Percentiles rank a stretch among this genome's conserved stretches.
phyloP scores from a whole-genome alignment of 2,113 vertebrate genomes.

The Leptobrachium ailaonicum region DNA sequence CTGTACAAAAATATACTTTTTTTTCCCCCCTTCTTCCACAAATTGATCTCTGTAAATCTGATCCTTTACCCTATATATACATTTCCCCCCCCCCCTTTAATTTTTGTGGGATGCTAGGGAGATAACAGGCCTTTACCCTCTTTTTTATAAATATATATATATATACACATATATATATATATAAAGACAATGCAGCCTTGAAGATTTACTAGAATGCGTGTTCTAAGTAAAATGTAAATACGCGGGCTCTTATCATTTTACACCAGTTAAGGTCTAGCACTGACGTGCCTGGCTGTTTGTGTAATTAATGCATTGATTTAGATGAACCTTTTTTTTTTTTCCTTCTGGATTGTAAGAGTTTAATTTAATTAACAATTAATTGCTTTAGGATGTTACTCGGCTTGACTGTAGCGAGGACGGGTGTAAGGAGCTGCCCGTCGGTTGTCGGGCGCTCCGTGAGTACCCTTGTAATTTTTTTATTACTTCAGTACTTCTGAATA shows the following conservation, averaged over 20 bases:
- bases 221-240: slow-evolving; percentile 43
- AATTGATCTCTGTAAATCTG: slow-evolving; percentile 24
- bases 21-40: slow-evolving; percentile 25
- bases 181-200: slow-evolving; percentile 50
- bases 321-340: slow-evolving; percentile 58
- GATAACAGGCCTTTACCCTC: slow-evolving; percentile 43
- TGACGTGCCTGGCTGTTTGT: slow-evolving; percentile 65
- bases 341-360: slow-evolving; percentile 65
- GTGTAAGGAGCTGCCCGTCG: not conserved
- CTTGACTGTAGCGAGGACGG: not conserved
- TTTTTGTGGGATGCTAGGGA: slow-evolving; percentile 40
- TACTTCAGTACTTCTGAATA: slow-evolving; percentile 31
- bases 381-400: slow-evolving; percentile 43
- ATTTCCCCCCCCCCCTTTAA: slow-evolving; percentile 34
- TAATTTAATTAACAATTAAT: slow-evolving; percentile 64
- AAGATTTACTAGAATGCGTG: slow-evolving; percentile 54
- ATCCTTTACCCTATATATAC: slow-evolving; percentile 53
- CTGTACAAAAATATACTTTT: slow-evolving; percentile 40
- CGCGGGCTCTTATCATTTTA: slow-evolving; percentile 57
- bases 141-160: slow-evolving; percentile 34
- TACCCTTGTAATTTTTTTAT: slow-evolving; percentile 34
- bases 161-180: slow-evolving; percentile 29
- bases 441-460: not conserved
- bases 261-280: slow-evolving; percentile 67
- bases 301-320: slow-evolving; percentile 63